A percentile compares a stretch with the other conserved stretches of the same genome.
Evolutionary conservation across 2,113 vertebrate species (phyloP).

Genomic region (cat (Felis catus)): F.catus_Fca126_mat1.0 CM031415.1:86891501-86892000

Average conservation of each 20-base stretch:
- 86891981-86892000: too few species aligned
- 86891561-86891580: background rate
- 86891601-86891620: background rate
- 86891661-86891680: background rate
- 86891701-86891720: background rate
- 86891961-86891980: too few species aligned
- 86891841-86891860: background rate
- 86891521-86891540: background rate
- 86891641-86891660: background rate
- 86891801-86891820: background rate
- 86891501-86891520: rapidly evolving
- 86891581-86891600: background rate
- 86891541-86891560: background rate
- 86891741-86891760: background rate
- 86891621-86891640: background rate
- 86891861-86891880: background rate
- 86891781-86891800: background rate
- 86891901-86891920: background rate
- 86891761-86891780: background rate
- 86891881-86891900: background rate
- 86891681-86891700: background rate
- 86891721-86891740: background rate
- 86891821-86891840: background rate
- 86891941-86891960: background rate
- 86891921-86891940: background rate